Evolutionary conservation across 2,113 vertebrate species (phyloP), one percentile per base, ranked within the genome.

Genomic region (Felis chaus): DNA sequence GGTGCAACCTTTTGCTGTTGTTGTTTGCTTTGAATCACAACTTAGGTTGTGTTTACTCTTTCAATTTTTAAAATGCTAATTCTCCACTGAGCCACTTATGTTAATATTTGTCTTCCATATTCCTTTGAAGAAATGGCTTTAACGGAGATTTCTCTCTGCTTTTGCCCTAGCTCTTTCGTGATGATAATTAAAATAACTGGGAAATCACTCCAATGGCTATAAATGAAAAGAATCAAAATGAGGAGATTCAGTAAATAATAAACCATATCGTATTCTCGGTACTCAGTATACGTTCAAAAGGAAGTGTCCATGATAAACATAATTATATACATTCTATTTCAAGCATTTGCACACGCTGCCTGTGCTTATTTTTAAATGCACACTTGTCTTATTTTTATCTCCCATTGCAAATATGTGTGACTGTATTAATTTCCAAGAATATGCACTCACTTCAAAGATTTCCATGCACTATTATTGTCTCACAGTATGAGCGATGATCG

Each of bases 171-270:
- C 27, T 73, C 61, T 93, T 96, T 69, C n/a, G 39, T 79, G 19
- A 93, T 74, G 79, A 33, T 76, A 66, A 93, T 86, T 65, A 69
- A 89, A 97, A 92, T 93, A 89, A 92, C 53, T 79, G 78, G 48
- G 33, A 94, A 91, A 84, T 94, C 12, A 1, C 63, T 78, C 87
- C 21, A 69, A 76, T 82, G 21, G 19, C 48, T 88, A 86, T 96
- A 92, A 96, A 95, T 85, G 41, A 97, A 91, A 97, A 94, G 61
- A 89, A 39, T 91, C 61, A 82, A 84, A 92, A 92, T 36, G 7
- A 89, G 15, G 14, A 50, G 18, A 74, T 65, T 94, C 13, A 33
- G 13, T 69, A 85, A 96, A 96, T 89, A 96, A 96, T 65, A 86
- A 94, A 83, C 18, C 45, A 14, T 45, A 68, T 48, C 12, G 33